Percentiles rank a stretch among this genome's conserved stretches.
These are phyloP conservation scores for Drosophila nigricruria DNA, from an alignment of 2,888 invertebrate genomes.

Conservation along the genomic window DNA sequence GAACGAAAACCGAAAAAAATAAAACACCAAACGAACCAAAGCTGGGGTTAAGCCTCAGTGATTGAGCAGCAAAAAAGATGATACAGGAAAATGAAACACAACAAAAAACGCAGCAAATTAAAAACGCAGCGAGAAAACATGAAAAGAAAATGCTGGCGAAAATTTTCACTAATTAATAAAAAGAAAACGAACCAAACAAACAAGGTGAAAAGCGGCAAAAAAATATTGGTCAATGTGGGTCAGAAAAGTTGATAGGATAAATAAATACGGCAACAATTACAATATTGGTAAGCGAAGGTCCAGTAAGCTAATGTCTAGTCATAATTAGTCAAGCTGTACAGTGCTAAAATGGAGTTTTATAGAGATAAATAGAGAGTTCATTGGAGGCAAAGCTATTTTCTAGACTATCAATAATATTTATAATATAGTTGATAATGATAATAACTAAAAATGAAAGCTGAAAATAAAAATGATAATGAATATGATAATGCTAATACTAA, in stretches of 20 bases:
- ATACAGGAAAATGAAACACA: constrained; percentile 7
- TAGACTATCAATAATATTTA: not conserved
- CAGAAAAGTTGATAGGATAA: not conserved
- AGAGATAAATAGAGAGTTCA: not conserved
- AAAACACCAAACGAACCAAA: constrained; percentile 36
- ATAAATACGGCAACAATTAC: not conserved
- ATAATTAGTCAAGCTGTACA: not conserved
- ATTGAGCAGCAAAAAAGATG: constrained; percentile 26
- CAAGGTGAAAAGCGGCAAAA: not conserved
- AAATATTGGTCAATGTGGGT: not conserved
- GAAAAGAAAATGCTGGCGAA: constrained; percentile 53
- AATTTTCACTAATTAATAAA: constrained; percentile 63
- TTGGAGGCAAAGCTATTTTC: not conserved
- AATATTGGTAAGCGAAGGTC: not conserved
- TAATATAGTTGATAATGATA: not conserved
- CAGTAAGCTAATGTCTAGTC: not conserved
- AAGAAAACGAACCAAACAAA: constrained; percentile 16
- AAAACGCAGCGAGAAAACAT: constrained; percentile 41
- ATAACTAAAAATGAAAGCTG: not conserved
- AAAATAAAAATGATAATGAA: not conserved
- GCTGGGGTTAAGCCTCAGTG: constrained; percentile 42
- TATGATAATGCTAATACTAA: not conserved
- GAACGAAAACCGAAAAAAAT: constrained; percentile 16
- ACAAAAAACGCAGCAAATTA: constrained; percentile 45
- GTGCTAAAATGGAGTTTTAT: not conserved